Evolutionary conservation across 2,113 vertebrate genomes (phyloP), one percentile per base, ranked within the genome.

Genomic region (Poicephalus gulielmi): DNA sequence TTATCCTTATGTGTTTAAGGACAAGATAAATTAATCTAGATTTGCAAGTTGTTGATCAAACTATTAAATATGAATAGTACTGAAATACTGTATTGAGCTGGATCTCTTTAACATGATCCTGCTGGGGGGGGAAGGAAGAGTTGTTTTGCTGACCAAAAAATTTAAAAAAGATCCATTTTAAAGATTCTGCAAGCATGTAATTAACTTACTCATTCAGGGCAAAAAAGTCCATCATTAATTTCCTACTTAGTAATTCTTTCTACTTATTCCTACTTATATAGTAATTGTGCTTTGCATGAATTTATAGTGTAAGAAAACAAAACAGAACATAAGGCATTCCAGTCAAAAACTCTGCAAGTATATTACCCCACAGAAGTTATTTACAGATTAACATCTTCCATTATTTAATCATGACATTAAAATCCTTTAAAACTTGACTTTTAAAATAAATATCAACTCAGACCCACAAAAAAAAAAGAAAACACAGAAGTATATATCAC

Each of bases 61-160:
- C 11, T 81, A 35, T 20, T 55, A 86, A 83, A 83, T 66, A 53
- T 6, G 24, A 93, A 28, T 5, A 6, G 14, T 24, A 80, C 11
- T 28, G 31, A 86, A 80, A 71, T 35, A 90, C 0, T 41, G 4
- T 66, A 73, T 86, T 59, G 67, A 69, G 8, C 15, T 37, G 6
- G 2, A 7, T 35, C 44, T 46, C 13, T 19, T 47, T 25, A 63
- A 78, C 7, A 50, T 17, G 16, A 81, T 23, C 13, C 19, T 57
- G 3, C 0, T 6, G 6, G 4, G 7, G 37, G 37, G 3, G 7
- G 1, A 47, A 1, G 2, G 13, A 3, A 3, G 17, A 7, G 8
- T 20, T 33, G 12, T 39, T 73, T 52, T 47, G 10, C 30, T 41
- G 46, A 46, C 11, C 19, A 70, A 62, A 83, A 75, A 71, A 47